Percentiles rank a stretch among this genome's conserved stretches.
These are phyloP conservation scores for Druon quercuslanigerum DNA, from an alignment of 1,140 invertebrate genomes.

Conservation along the genomic window DNA sequence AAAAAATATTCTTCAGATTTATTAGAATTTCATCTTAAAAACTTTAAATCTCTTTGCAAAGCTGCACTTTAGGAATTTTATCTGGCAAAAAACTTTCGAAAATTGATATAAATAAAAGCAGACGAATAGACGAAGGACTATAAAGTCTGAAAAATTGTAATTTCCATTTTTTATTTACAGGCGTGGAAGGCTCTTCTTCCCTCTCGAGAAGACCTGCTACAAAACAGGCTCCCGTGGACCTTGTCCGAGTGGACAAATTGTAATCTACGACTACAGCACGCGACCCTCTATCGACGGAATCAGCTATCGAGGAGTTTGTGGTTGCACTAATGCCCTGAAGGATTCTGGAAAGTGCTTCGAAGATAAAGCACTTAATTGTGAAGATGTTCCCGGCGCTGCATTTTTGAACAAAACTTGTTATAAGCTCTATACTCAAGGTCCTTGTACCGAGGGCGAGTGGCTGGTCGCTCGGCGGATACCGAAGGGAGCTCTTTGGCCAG, in stretches of 20 bases:
- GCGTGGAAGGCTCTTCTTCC: slow-evolving; percentile 84
- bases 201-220: slow-evolving; percentile 83
- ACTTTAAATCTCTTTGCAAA: too few species aligned
- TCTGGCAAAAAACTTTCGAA: too few species aligned
- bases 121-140: too few species aligned
- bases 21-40: too few species aligned
- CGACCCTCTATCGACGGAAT: slow-evolving; percentile 85
- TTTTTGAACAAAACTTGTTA: slow-evolving; percentile 81
- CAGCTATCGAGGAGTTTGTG: slow-evolving; percentile 88
- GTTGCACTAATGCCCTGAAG: slow-evolving; percentile 76
- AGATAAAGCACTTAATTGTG: slow-evolving; percentile 71
- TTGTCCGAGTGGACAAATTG: slow-evolving; percentile 81
- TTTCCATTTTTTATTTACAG: slow-evolving; percentile 41
- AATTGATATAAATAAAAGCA: too few species aligned
- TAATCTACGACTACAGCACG: slow-evolving; percentile 86
- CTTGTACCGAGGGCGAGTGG: slow-evolving; percentile 85
- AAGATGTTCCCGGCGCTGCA: slow-evolving; percentile 78
- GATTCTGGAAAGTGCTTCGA: slow-evolving; percentile 59
- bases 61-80: too few species aligned
- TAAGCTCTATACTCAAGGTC: slow-evolving; percentile 84
- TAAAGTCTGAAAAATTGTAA: not conserved
- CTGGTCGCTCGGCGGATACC: slow-evolving; percentile 76
- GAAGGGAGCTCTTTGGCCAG: slow-evolving; percentile 60
- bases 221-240: slow-evolving; percentile 84
- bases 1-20: too few species aligned